Base-by-base conservation (phyloP, 37 sponge, comb jelly and placozoan genomes). In the Agelas oroides region DNA sequence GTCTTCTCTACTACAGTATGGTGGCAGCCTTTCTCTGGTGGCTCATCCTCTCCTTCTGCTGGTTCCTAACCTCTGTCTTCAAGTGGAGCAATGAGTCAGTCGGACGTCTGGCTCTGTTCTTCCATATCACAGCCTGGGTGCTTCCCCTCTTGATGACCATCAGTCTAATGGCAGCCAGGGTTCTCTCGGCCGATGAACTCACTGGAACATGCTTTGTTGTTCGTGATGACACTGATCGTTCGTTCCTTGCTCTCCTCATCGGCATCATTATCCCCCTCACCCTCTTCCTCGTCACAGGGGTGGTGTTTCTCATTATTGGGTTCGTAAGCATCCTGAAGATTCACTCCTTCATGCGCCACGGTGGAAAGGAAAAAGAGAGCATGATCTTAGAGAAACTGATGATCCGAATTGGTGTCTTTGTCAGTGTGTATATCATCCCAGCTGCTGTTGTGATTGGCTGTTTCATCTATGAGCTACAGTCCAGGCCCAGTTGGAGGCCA, bases 31-130 rank as follows among this genome's bases (percentile, higher is more conserved):
- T 89, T 59, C 63, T 86, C 71, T 93, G 96, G 96, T 97, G 97
- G 97, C 88, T 97, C 2, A 59, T 91, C 31, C 88, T 97, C 52
- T 87, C 93, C 33, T 61, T 97, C 31, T 66, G 80, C 82, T 97
- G 97, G 97, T 92, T 97, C 80, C 84, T 97, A 8, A 85, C 95
- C 23, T 82, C 97, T 69, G 92, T 86, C 18, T 58, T 92, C 56
- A 87, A 84, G 64, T 97, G 97, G 97, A 92, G 94, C 30, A 89
- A 84, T 38, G 97, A 97, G 53, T 88, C 93, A 37, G 84, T 97
- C 1, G 90, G 78, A 40, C 86, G 76, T 30, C 57, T 92, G 20
- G 76, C 93, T 34, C 90, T 78, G 0, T 87, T 90, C 91, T 97
- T 74, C 78, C 95, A 94, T 71, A 77, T 77, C 0, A 52, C 84